Percentiles rank a stretch among this genome's conserved stretches.
Evolutionary conservation across 1,140 invertebrate genomes (phyloP).

Genomic region (Procambarus virginalis): DNA sequence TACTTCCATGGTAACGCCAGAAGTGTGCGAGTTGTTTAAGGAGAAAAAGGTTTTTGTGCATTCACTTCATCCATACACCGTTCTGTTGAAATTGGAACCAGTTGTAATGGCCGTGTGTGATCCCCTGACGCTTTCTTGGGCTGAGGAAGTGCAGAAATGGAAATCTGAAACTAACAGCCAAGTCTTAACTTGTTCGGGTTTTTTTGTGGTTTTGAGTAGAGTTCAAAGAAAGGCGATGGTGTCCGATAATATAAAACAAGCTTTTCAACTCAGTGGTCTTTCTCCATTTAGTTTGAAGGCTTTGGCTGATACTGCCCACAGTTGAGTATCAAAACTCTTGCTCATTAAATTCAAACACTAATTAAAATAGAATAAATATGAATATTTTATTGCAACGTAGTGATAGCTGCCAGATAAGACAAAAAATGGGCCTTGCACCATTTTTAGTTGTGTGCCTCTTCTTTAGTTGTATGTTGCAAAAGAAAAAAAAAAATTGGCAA

Average conservation of each 20-base stretch:
- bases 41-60: background rate
- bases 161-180: background rate
- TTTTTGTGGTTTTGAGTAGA: slow-evolving; percentile 9
- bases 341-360: no score
- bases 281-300: background rate
- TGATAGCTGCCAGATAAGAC: no score
- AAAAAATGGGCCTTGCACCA: no score
- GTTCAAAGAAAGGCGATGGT: background rate
- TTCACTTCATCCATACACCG: slow-evolving; percentile 2
- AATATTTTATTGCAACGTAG: no score
- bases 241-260: background rate
- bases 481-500: no score
- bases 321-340: no score
- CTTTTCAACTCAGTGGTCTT: slow-evolving; percentile 11
- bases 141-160: background rate
- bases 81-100: background rate
- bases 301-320: background rate
- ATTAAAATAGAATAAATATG: no score
- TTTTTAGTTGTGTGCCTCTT: no score
- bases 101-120: background rate
- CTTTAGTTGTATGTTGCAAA: no score
- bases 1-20: background rate
- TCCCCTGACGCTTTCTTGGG: background rate
- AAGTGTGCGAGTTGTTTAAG: background rate
- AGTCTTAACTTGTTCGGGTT: background rate